Base-by-base conservation (phyloP, 2,888 invertebrate species). In the Andrena praecox region DNA sequence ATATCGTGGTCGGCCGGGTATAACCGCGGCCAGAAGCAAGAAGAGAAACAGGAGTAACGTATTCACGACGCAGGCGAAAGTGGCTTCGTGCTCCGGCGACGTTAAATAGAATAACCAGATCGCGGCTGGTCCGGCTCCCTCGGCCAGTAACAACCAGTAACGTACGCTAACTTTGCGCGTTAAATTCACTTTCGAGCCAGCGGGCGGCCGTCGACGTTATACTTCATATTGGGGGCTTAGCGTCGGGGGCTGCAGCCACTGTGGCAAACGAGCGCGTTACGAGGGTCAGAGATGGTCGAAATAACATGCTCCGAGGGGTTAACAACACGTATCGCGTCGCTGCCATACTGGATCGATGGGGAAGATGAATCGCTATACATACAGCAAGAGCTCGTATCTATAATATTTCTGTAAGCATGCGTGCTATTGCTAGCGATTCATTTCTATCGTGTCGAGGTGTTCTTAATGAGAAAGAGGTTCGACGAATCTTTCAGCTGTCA, bases 31-130 rank as follows among this genome's bases (percentile, higher is more conserved):
- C 42, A 42, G 70, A 48, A 48, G 67, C 64, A 71, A 76, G 60
- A 75, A 52, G 80, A 83, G 80, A 73, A 84, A 86, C 80, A 82
- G 33, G 72, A 88, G 71, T 42, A 42, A 16, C 42, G 42, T 77
- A 78, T 71, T 80, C 77, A 66, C 77, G 79, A 88, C 80, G 71
- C 78, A 77, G 82, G 84, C 86, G 87, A 87, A 87, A 87, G 88
- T 88, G 86, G 84, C 84, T 84, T 87, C 84, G 80, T 86, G 81
- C 84, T 69, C 77, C 67, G 77, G 48, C 82, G 82, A 87, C 80
- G 87, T 88, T 88, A 87, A 87, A 86, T 87, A 87, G 87, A 87
- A 87, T 87, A 87, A 87, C 87, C 87, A 88, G 87, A 88, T 87
- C 89, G 88, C 87, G 85, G 80, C 82, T 80, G 77, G 82, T 86